These are phyloP conservation scores for Carterocephalus palaemon DNA, from an alignment of 2,888 invertebrate genomes.

Conservation along the genomic window DNA sequence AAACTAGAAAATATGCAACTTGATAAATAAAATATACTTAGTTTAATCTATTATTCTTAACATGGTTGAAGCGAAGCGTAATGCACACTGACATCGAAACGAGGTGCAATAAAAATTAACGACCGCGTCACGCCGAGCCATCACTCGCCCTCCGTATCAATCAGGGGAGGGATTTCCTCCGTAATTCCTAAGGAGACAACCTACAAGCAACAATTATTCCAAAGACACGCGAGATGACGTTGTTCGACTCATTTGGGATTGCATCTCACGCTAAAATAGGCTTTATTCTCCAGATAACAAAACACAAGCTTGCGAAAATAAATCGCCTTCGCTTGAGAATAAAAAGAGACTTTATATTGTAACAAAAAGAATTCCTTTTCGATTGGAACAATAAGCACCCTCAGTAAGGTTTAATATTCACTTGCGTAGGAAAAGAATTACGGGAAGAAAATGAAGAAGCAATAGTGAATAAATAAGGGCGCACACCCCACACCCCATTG, in stretches of 20 bases:
- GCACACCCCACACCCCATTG: constrained; percentile 42
- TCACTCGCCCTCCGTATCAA: constrained; percentile 56
- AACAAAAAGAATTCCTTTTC: not conserved
- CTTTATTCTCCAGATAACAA: constrained; percentile 41
- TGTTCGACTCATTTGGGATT: constrained; percentile 30
- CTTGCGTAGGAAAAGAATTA: constrained; percentile 75
- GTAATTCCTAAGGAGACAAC: constrained; percentile 73
- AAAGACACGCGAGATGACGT: constrained; percentile 48
- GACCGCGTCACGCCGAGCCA: constrained; percentile 37
- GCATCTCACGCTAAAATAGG: constrained; percentile 36
- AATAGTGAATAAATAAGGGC: constrained; percentile 69
- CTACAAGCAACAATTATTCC: constrained; percentile 75
- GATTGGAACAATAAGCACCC: constrained; percentile 40
- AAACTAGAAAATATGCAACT: too few relatives aligned
- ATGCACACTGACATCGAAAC: constrained; percentile 31
- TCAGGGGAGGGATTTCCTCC: constrained; percentile 72
- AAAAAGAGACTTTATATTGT: constrained; percentile 26
- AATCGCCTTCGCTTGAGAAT: constrained; percentile 7
- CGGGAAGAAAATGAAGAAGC: constrained; percentile 73
- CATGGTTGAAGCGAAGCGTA: not conserved
- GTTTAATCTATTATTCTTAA: too few relatives aligned
- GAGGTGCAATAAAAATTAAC: constrained; percentile 65
- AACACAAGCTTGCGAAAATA: constrained; percentile 12
- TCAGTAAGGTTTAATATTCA: constrained; percentile 70
- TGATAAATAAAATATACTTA: too few relatives aligned